Conservation (phyloP, 1,140 invertebrate species). For the Luehdorfia chinensis region DNA sequence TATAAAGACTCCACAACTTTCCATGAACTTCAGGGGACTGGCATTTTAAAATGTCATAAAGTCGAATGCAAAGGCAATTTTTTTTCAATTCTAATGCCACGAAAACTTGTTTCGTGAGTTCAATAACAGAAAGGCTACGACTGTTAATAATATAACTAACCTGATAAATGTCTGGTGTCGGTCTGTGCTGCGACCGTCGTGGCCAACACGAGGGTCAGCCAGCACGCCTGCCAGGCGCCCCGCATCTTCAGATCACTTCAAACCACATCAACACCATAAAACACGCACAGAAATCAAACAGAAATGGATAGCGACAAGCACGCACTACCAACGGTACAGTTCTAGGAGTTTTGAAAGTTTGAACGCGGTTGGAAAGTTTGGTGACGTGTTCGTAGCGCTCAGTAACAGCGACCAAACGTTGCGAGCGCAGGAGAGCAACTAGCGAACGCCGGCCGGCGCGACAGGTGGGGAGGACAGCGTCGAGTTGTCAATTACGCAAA, state of each 20-base stretch:
- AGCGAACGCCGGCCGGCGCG: constrained; percentile 25
- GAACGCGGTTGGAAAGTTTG: constrained; percentile 52
- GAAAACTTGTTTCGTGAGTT: too few relatives aligned
- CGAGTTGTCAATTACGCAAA: neutral
- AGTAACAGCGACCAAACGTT: constrained; percentile 22
- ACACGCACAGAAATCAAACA: constrained; percentile 44
- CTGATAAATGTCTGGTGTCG: constrained; percentile 66
- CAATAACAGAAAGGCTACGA: too few relatives aligned
- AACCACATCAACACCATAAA: constrained; percentile 63
- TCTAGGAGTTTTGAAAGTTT: constrained; percentile 37
- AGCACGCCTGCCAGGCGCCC: constrained; percentile 66
- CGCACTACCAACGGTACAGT: constrained; percentile 21
- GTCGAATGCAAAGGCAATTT: too few relatives aligned
- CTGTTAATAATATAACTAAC: constrained; percentile 35
- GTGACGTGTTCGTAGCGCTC: constrained; percentile 43
- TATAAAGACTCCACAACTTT: constrained; percentile 5
- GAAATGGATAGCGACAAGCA: constrained; percentile 20
- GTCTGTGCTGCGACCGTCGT: constrained; percentile 44
- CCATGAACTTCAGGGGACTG: neutral
- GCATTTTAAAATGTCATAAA: too few relatives aligned
- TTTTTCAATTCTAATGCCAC: too few relatives aligned
- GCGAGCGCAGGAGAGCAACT: constrained; percentile 45
- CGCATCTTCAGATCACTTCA: constrained; percentile 56
- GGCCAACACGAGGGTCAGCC: constrained; percentile 44
- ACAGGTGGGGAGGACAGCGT: constrained; percentile 23